Evolutionary conservation across 1,140 invertebrate genomes (phyloP), one percentile per base, ranked within the genome.

Genomic region (Chrysopa pallens): DNA sequence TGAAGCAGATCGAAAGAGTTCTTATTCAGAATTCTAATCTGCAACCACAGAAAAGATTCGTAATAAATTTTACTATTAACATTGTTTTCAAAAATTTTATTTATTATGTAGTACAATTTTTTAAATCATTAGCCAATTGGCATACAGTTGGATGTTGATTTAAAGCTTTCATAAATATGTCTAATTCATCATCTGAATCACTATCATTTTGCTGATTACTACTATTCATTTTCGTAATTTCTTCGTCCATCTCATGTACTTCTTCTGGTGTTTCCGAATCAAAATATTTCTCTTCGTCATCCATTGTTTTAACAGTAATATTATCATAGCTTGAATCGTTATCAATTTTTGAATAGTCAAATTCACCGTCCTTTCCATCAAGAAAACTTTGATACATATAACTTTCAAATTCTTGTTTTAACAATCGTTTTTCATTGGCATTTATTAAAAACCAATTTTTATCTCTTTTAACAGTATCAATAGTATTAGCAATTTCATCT

Each of bases 271-370:
- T 72, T 62, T 85, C 82, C 7, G 74, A 73, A 58, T 89, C 84
- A 67, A 92, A 92, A 57, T 91, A 92, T 56, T 79, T 80, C 52
- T 91, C 87, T 63, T 92, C 84, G 51, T 78, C 81, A 64, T 91
- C 87, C 52, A 74, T 69, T 29, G 67, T 67, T 42, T 71, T 53
- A 48, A 76, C 69, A 29, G 78, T 67, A 4, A 85, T 57, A 52
- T 82, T 75, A 69, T 91, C 87, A 61, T 84, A 86, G 14, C 74
- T 71, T 31, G 76, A 68, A 64, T 89, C 84, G 45, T 78, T 64
- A 58, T 89, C 84, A 0, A 88, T 73, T 43, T 60, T 62, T 39
- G 67, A 68, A 52, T 94, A 94, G 62, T 93, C 84, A 69, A 88
- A 84, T 50, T 85, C 76, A 36, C 53, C 49, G 63, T 94, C 90